Conservation (phyloP, 2,888 invertebrate species). For the Bhutanitis thaidina region DNA sequence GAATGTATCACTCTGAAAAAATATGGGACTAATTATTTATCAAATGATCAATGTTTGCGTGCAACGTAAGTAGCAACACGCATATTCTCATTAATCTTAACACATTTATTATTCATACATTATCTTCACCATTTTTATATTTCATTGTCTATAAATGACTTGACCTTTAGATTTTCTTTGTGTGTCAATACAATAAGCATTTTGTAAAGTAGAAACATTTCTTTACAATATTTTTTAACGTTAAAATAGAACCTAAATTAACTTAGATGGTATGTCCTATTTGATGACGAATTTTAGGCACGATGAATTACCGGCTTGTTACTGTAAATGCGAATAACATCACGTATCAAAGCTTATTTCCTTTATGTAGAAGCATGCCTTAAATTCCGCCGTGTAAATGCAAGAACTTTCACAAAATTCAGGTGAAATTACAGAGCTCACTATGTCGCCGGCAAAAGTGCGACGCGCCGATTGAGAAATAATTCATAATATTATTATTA, state of each 20-base stretch:
- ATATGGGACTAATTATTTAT: too few relatives aligned
- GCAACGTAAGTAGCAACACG: too few relatives aligned
- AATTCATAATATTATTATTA: constrained; percentile 75
- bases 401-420: constrained; percentile 60
- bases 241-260: neutral
- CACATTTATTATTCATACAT: too few relatives aligned
- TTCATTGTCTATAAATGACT: too few relatives aligned
- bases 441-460: constrained; percentile 30
- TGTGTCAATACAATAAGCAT: too few relatives aligned
- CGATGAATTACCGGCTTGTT: constrained; percentile 1
- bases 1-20: too few relatives aligned
- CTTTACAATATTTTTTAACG: too few relatives aligned
- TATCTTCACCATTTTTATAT: too few relatives aligned
- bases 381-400: constrained; percentile 57
- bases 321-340: constrained; percentile 23
- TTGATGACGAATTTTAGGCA: neutral
- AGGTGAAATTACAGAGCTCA: constrained; percentile 52
- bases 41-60: too few relatives aligned
- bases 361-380: constrained; percentile 59
- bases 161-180: too few relatives aligned
- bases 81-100: too few relatives aligned
- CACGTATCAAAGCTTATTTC: constrained; percentile 65
- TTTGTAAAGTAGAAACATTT: too few relatives aligned
- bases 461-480: constrained; percentile 69
- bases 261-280: neutral